Conservation (phyloP, 2,888 invertebrate species). For the Drosophila incognita region DNA sequence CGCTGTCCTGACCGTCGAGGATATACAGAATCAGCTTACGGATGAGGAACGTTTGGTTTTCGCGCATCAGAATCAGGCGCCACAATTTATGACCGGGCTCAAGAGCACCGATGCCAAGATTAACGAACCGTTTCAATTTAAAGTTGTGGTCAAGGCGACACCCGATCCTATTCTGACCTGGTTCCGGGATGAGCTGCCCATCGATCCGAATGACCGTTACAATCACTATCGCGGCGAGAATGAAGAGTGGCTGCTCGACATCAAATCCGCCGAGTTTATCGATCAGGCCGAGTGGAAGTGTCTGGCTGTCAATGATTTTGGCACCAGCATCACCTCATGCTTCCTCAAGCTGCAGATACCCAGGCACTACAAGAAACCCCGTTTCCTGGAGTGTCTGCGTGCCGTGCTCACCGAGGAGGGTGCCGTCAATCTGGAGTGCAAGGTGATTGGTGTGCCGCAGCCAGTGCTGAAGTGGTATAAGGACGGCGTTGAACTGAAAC, state of each 20-base stretch:
- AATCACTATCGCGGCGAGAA: constrained; percentile 89
- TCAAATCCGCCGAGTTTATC: constrained; percentile 90
- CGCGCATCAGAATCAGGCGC: constrained; percentile 91
- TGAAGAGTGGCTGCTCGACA: constrained; percentile 90
- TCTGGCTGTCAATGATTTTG: constrained; percentile 94
- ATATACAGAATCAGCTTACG: constrained; percentile 94
- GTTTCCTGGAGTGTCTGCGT: constrained; percentile 93
- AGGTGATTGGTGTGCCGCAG: constrained; percentile 96
- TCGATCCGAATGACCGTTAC: constrained; percentile 90
- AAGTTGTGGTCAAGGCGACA: constrained; percentile 92
- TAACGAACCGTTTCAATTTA: constrained; percentile 92
- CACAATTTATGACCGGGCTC: constrained; percentile 92
- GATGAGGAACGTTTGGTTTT: constrained; percentile 91
- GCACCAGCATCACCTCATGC: constrained; percentile 94
- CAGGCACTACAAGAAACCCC: constrained; percentile 94
- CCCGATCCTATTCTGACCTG: constrained; percentile 93
- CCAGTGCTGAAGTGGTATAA: constrained; percentile 97
- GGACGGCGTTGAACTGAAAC: constrained; percentile 94
- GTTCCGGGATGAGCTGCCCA: constrained; percentile 94
- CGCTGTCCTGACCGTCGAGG: constrained; percentile 94
- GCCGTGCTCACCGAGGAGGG: constrained; percentile 94
- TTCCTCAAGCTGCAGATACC: constrained; percentile 94
- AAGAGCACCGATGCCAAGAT: constrained; percentile 93
- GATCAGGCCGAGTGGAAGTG: constrained; percentile 98
- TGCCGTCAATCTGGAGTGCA: constrained; percentile 96